Conservation (phyloP, 1,140 invertebrate genomes). For the Gerris buenoi region DNA sequence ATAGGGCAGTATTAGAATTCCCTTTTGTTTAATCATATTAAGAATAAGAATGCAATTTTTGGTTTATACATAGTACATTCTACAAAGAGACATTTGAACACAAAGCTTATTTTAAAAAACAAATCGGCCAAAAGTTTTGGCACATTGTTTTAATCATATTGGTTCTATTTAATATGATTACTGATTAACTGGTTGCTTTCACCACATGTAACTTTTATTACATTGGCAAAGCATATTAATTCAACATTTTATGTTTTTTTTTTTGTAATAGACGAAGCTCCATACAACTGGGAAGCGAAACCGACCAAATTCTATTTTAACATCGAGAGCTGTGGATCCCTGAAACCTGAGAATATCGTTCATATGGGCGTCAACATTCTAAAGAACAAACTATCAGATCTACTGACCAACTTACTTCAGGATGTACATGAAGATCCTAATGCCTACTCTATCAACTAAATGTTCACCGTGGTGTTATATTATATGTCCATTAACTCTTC, state of each 20-base stretch:
- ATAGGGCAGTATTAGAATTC: too few relatives aligned
- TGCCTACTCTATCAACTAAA: not conserved
- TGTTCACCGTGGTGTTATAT: too few relatives aligned
- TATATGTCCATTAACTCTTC: too few relatives aligned
- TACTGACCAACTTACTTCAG: conserved; percentile 65
- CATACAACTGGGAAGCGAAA: conserved; percentile 82
- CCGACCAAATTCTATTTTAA: conserved; percentile 97
- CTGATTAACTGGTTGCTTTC: too few relatives aligned
- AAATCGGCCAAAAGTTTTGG: not conserved
- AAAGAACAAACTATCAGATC: conserved; percentile 90
- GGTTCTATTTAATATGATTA: not conserved
- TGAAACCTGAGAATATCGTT: conserved; percentile 94
- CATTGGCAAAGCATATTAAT: not conserved
- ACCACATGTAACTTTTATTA: too few relatives aligned
- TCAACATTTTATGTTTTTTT: conserved; percentile 15
- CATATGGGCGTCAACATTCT: conserved; percentile 81
- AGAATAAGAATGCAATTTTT: too few relatives aligned
- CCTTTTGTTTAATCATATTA: too few relatives aligned
- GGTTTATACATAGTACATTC: too few relatives aligned
- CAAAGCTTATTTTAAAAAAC: too few relatives aligned
- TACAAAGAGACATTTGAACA: too few relatives aligned
- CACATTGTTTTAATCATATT: not conserved
- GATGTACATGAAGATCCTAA: not conserved
- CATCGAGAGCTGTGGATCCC: conserved; percentile 84
- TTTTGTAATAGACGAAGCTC: conserved; percentile 59